phyloP scores from a whole-genome alignment of 2,113 vertebrate species.

The Dryoscopus gambensis region DNA sequence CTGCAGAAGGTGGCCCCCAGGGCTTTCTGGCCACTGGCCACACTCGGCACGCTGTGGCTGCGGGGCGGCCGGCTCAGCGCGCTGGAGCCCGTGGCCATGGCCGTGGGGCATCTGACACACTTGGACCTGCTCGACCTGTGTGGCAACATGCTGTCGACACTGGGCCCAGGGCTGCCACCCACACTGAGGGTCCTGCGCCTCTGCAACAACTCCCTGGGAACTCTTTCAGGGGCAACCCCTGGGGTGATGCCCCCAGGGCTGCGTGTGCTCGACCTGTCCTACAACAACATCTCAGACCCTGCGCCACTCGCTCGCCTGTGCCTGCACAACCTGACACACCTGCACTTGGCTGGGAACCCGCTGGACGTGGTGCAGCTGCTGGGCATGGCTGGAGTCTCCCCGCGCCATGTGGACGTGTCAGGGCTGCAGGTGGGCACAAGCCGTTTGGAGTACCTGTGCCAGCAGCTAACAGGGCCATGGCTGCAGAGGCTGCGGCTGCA shows the following conservation, averaged over 20 bases:
- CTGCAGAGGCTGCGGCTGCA: slow-evolving; percentile 31
- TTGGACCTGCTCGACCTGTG: slow-evolving; percentile 10
- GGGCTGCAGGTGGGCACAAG: neutral
- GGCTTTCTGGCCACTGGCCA: neutral
- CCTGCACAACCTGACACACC: neutral
- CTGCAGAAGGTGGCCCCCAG: neutral
- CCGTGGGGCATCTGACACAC: neutral
- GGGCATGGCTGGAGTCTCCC: rapidly evolving
- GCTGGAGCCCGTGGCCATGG: neutral
- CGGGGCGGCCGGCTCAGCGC: neutral
- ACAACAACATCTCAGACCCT: neutral
- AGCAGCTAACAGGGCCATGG: neutral
- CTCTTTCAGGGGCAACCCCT: slow-evolving; percentile 1
- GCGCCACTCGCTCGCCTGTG: rapidly evolving
- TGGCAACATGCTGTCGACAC: neutral
- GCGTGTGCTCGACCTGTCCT: neutral
- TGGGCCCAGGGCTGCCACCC: slow-evolving; percentile 59
- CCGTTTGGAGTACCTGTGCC: neutral
- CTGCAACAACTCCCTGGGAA: slow-evolving; percentile 65
- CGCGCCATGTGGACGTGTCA: neutral
- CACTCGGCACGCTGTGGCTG: neutral
- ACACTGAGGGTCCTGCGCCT: slow-evolving; percentile 61
- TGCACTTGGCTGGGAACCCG: neutral
- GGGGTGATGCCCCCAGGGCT: slow-evolving; percentile 34
- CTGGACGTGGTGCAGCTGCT: neutral